Percentiles rank a stretch among this genome's conserved stretches.
These are phyloP conservation scores for Norana najaformis DNA, from an alignment of 2,888 invertebrate genomes.

Conservation along the genomic window DNA sequence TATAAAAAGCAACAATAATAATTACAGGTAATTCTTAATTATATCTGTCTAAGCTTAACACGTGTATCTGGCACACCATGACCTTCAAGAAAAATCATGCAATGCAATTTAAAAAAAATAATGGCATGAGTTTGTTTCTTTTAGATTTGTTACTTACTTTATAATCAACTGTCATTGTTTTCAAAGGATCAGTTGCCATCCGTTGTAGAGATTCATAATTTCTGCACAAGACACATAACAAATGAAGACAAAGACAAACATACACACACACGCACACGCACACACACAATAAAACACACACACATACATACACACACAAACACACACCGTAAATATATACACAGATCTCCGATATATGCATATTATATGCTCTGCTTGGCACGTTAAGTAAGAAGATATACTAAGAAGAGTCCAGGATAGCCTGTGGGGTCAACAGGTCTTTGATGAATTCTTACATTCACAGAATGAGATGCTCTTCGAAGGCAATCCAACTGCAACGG, in stretches of 20 bases:
- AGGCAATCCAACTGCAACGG: not conserved
- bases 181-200: slow-evolving; percentile 26
- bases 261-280: not conserved
- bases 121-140: not conserved
- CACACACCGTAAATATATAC: not conserved
- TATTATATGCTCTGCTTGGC: not conserved
- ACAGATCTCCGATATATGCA: not conserved
- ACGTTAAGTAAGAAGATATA: not conserved
- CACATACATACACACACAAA: not conserved
- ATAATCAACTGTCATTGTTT: not conserved
- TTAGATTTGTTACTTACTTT: slow-evolving; percentile 24
- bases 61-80: not conserved
- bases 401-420: not conserved
- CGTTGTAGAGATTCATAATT: slow-evolving; percentile 23
- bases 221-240: not conserved
- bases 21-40: not conserved
- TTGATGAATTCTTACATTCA: not conserved
- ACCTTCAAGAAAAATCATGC: not conserved
- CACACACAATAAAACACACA: not conserved
- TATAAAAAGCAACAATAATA: not conserved
- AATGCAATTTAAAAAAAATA: not conserved
- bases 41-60: too few species aligned
- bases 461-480: not conserved
- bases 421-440: not conserved
- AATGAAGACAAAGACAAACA: too few species aligned